These are phyloP conservation scores for Tridacna crocea DNA, from an alignment of 2,888 invertebrate species.

Conservation along the genomic window DNA sequence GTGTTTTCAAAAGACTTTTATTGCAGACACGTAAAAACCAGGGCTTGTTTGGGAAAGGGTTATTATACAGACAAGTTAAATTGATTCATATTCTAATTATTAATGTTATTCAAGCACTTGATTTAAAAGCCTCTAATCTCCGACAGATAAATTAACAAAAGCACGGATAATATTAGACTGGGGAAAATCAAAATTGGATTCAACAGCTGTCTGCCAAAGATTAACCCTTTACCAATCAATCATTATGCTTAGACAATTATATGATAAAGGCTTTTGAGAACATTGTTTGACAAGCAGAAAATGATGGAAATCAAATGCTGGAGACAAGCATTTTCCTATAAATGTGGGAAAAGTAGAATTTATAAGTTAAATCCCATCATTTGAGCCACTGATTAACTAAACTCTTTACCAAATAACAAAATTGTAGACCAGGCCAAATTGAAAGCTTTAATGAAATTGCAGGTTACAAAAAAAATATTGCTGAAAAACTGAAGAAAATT, in stretches of 20 bases:
- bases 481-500: neutral
- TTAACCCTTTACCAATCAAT: conserved; percentile 8
- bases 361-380: too few relatives aligned
- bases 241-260: neutral
- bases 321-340: neutral
- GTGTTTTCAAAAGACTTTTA: neutral
- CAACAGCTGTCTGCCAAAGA: neutral
- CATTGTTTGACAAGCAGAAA: neutral
- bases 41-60: too few relatives aligned
- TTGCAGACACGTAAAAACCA: too few relatives aligned
- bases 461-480: too few relatives aligned
- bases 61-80: too few relatives aligned
- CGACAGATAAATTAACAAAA: neutral
- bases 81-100: too few relatives aligned
- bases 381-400: neutral
- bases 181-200: too few relatives aligned
- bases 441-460: neutral
- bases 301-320: too few relatives aligned
- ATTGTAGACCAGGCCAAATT: neutral
- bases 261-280: neutral
- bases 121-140: too few relatives aligned
- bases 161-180: neutral
- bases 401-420: neutral
- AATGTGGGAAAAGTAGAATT: too few relatives aligned
- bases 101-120: too few relatives aligned